Conservation (phyloP, 2,113 vertebrate species). For the Phalacrocorax pelagicus region DNA sequence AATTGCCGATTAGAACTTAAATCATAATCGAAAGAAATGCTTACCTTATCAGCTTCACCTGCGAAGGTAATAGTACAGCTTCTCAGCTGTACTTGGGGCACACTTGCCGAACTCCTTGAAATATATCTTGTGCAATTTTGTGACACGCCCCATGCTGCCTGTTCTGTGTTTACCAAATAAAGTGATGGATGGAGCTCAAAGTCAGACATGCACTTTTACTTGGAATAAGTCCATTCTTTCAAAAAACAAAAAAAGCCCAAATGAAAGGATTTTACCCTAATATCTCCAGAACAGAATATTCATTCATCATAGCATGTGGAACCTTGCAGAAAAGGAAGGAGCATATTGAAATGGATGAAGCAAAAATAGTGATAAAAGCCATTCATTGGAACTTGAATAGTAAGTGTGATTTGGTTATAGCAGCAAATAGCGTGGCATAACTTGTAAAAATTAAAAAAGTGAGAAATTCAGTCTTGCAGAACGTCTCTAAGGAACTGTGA, state of each 20-base stretch:
- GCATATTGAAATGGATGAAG: neutral
- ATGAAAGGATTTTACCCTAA: neutral
- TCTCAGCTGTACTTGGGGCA: conserved; percentile 7
- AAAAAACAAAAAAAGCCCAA: neutral
- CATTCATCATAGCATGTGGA: neutral
- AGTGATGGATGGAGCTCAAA: neutral
- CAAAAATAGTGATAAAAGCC: neutral
- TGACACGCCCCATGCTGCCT: neutral
- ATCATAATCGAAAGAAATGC: neutral
- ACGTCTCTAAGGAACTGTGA: neutral
- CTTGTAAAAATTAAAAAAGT: neutral
- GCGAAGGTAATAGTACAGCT: neutral
- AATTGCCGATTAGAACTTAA: neutral
- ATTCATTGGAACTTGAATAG: neutral
- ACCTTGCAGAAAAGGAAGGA: neutral
- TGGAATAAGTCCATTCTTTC: neutral
- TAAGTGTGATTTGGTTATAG: neutral
- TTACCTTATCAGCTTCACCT: conserved; percentile 30
- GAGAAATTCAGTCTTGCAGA: neutral
- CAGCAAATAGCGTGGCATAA: neutral
- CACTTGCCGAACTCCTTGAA: neutral
- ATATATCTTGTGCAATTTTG: conserved; percentile 12
- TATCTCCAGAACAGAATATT: neutral
- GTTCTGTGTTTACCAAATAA: neutral
- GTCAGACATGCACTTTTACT: neutral